Evolutionary conservation across 1,140 invertebrate species (phyloP).

Genomic region (Atta texana): DNA sequence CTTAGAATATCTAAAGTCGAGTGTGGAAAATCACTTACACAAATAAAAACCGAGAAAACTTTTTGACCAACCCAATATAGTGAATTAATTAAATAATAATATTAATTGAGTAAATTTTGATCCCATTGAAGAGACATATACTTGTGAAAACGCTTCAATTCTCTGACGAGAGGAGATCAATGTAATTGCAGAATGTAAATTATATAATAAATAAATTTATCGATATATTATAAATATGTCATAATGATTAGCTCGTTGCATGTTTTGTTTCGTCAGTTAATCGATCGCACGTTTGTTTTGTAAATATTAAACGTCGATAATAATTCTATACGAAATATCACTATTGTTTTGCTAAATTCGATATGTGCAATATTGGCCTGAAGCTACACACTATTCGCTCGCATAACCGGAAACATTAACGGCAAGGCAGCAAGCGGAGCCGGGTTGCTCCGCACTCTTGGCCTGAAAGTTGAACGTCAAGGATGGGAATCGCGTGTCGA

Average conservation of each 20-base stretch:
- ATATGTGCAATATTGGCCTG: background rate
- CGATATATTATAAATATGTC: conserved; percentile 15
- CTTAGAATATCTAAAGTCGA: too few relatives aligned
- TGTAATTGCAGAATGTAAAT: background rate
- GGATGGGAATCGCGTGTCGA: conserved; percentile 41
- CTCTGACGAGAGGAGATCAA: background rate
- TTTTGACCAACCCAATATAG: too few relatives aligned
- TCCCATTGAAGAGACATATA: background rate
- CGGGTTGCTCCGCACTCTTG: too few relatives aligned
- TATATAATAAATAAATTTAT: background rate
- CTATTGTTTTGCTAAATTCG: conserved; percentile 45
- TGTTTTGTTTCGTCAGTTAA: background rate
- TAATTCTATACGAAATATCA: conserved; percentile 19
- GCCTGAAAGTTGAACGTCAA: conserved; percentile 21
- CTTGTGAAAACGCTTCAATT: background rate
- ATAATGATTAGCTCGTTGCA: background rate
- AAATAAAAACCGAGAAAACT: background rate
- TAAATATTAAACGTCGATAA: conserved; percentile 41
- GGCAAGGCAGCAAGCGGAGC: background rate
- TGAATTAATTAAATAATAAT: background rate
- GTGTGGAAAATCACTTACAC: too few relatives aligned
- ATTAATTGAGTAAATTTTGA: background rate
- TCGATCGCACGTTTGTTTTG: background rate
- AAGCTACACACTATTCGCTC: background rate
- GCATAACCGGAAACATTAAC: conserved; percentile 43